A percentile compares a stretch with the other conserved stretches of the same genome.
Evolutionary conservation across 1,140 invertebrate genomes (phyloP).

Genomic region (Pinna nobilis): DNA sequence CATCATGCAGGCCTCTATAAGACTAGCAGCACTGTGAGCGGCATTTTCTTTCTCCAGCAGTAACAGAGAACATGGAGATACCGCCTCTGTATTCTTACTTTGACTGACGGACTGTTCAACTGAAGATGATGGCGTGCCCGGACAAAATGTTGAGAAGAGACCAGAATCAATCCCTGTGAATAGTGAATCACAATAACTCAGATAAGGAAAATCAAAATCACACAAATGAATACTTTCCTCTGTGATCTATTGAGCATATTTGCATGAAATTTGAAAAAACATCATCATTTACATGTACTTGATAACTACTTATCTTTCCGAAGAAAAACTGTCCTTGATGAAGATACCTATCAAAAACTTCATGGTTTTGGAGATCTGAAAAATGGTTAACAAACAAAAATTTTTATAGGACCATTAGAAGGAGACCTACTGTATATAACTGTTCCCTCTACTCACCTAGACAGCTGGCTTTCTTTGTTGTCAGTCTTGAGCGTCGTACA

Average conservation of each 20-base stretch:
- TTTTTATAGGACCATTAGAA: too few relatives aligned
- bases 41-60: slow-evolving; percentile 69
- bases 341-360: too few relatives aligned
- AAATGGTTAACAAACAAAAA: too few relatives aligned
- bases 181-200: slow-evolving; percentile 4
- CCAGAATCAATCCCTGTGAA: slow-evolving; percentile 52
- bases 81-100: slow-evolving; percentile 46
- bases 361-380: too few relatives aligned
- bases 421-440: not conserved
- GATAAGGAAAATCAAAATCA: too few relatives aligned
- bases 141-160: slow-evolving; percentile 48
- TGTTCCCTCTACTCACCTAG: slow-evolving; percentile 55
- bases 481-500: slow-evolving; percentile 54
- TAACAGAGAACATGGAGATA: slow-evolving; percentile 59
- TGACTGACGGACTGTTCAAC: slow-evolving; percentile 34
- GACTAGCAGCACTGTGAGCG: slow-evolving; percentile 63
- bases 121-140: slow-evolving; percentile 42
- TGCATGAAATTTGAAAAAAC: too few relatives aligned
- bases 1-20: slow-evolving; percentile 69
- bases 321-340: too few relatives aligned
- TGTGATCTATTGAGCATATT: too few relatives aligned
- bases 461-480: slow-evolving; percentile 52
- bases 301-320: too few relatives aligned
- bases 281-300: too few relatives aligned
- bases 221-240: too few relatives aligned